Conservation (phyloP, 2,113 vertebrate genomes). For the Esox niger region DNA sequence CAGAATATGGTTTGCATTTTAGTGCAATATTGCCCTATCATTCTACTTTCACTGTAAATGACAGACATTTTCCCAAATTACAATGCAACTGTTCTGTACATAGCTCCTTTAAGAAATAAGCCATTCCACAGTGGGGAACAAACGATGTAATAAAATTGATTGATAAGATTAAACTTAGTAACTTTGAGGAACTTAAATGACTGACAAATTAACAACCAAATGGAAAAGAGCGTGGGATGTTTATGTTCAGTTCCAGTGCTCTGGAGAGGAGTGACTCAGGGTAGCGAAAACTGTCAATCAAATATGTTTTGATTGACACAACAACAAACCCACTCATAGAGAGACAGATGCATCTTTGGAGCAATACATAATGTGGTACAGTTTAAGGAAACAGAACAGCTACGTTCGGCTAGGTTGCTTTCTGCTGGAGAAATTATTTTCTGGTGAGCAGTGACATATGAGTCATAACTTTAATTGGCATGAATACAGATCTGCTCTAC, state of each 20-base stretch:
- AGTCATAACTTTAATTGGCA: slow-evolving; percentile 61
- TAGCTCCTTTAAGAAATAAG: no score
- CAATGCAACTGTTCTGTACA: no score
- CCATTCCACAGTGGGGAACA: not conserved
- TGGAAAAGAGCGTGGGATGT: slow-evolving; percentile 22
- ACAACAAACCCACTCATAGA: slow-evolving; percentile 18
- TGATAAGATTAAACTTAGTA: not conserved
- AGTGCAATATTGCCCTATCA: no score
- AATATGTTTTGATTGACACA: not conserved
- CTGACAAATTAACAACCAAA: not conserved
- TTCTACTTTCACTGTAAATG: no score
- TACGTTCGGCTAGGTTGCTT: no score
- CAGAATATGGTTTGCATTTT: no score
- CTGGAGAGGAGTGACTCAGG: slow-evolving; percentile 30
- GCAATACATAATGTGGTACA: no score
- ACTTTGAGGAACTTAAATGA: not conserved
- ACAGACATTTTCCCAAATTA: no score
- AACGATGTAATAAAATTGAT: not conserved
- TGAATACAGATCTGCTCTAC: slow-evolving; percentile 48
- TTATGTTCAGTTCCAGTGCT: not conserved
- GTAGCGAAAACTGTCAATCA: slow-evolving; percentile 16
- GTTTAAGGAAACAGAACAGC: no score
- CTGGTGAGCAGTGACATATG: slow-evolving; percentile 56
- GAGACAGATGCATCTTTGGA: slow-evolving; percentile 25
- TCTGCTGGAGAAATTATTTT: slow-evolving; percentile 11